Conservation (phyloP, 2,113 vertebrate species). For the Xyrauchen texanus region DNA sequence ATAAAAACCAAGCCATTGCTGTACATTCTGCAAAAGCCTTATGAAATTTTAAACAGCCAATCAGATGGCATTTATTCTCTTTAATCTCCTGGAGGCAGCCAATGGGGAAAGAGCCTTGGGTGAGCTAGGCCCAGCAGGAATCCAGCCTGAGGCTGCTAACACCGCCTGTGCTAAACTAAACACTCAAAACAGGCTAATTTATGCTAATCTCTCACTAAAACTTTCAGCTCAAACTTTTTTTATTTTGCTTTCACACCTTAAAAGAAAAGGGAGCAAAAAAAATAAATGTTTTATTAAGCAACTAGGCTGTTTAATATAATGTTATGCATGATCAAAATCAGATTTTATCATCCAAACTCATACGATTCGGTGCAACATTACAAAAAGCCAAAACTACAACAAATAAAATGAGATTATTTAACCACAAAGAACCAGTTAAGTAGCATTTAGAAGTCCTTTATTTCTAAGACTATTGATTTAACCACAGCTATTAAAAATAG, state of each 20-base stretch:
- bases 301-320: neutral
- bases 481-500: neutral
- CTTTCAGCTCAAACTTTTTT: constrained; percentile 66
- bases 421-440: neutral
- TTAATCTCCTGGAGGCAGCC: constrained; percentile 81
- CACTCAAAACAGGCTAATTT: constrained; percentile 68
- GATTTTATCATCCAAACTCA: constrained; percentile 5
- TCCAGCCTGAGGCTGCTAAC: constrained; percentile 58
- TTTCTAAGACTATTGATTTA: neutral
- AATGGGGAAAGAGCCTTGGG: constrained; percentile 72
- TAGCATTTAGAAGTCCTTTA: neutral
- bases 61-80: constrained; percentile 81
- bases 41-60: constrained; percentile 80
- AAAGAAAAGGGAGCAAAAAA: neutral
- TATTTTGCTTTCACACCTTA: constrained; percentile 35
- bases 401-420: neutral
- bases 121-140: constrained; percentile 66
- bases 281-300: neutral
- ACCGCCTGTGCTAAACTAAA: constrained; percentile 64
- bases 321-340: neutral
- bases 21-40: constrained; percentile 45
- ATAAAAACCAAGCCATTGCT: constrained; percentile 65
- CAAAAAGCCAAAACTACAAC: neutral
- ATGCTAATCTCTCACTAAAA: constrained; percentile 69
- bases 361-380: neutral